phyloP scores from a whole-genome alignment of 2,113 vertebrate species.

The Egretta garzetta region DNA sequence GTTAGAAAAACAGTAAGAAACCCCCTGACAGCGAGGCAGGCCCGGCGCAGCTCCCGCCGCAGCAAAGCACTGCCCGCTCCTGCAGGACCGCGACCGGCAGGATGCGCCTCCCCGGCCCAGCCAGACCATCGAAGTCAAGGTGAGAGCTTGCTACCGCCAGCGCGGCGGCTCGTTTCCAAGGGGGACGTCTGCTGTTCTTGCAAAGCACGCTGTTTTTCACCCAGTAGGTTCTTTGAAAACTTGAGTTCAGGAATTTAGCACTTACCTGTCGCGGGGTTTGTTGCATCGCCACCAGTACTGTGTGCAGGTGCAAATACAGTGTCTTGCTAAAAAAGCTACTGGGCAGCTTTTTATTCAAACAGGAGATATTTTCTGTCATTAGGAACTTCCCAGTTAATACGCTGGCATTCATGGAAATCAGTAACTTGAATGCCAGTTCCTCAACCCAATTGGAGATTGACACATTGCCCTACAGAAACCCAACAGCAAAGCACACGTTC shows the following conservation, averaged over 20 bases:
- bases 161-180: neutral
- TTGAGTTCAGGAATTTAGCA: neutral
- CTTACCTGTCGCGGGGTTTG: neutral
- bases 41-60: neutral
- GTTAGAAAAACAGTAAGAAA: neutral
- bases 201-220: neutral
- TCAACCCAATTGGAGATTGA: neutral
- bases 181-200: neutral
- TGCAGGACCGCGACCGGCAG: fast-evolving
- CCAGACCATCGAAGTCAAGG: fast-evolving
- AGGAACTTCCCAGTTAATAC: neutral
- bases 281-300: neutral
- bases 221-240: neutral
- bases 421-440: neutral
- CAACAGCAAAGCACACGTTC: neutral
- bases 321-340: neutral
- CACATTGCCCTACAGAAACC: neutral
- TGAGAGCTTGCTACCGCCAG: neutral
- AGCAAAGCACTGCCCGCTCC: neutral
- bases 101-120: neutral
- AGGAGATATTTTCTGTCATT: neutral
- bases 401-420: neutral
- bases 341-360: neutral
- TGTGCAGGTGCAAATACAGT: neutral
- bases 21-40: neutral